Evolutionary conservation across 1,140 invertebrate species (phyloP), one percentile per base, ranked within the genome.

Genomic region (Diabrotica undecimpunctata): DNA sequence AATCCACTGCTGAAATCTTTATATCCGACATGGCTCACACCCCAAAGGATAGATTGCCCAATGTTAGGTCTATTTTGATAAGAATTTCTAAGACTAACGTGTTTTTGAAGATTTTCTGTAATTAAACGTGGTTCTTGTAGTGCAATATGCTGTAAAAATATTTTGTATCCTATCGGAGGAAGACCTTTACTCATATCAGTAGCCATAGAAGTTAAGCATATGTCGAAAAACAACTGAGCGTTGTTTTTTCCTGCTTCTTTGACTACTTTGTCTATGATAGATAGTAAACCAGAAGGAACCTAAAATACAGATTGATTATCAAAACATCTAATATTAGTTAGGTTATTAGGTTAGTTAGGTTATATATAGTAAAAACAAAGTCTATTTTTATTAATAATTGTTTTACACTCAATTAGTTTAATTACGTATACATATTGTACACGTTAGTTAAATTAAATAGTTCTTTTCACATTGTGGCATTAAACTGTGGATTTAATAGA

Each of bases 31-130:
- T 94, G 91, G 0, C 89, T 89, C 56, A 93, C 80, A 7, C 86
- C 87, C 92, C 92, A 94, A 0, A 94, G 76, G 9, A 94, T 80
- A 5, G 90, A 87, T 41, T 92, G 76, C 25, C 91, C 90, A 70
- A 93, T 87, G 12, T 85, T 83, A 64, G 89, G 88, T 52, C 90
- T 82, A 75, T 93, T 94, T 72, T 92, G 88, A 77, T 92, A 92
- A 3, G 89, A 91, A 64, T 86, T 90, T 52, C 85, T 82, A n/a
- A 91, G 75, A 55, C 80, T 83, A 0, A 82, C 80, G 61, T 85
- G 81, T 77, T 90, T 91, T 7, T 80, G 74, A 69, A 89, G 78
- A 68, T 87, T 89, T 2, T 78, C 77, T 2, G 81, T 72, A 12
- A 85, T 85, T 64, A 89, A 83, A 58, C 83, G 83, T 0, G 89